Evolutionary conservation across 2,888 invertebrate species (phyloP), one percentile per base, ranked within the genome.

Genomic region (Drosophila borborema): DNA sequence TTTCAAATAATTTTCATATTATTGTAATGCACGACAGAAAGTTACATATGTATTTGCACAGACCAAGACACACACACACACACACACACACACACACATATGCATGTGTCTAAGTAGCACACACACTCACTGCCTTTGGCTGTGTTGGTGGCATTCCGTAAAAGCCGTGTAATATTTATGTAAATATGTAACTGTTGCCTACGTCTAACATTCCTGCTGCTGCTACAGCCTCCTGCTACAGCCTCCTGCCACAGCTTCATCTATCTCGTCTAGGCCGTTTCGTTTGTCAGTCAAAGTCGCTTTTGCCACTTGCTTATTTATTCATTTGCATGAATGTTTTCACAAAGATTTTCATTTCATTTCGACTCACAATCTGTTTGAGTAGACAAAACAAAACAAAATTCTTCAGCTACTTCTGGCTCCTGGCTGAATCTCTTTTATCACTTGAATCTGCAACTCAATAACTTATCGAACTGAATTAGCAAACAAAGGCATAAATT

Each of bases 281-380:
- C 61, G 54, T 61, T 72, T 80, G 81, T 73, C 81, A 82, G 80
- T 81, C 81, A 82, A 67, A 64, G 58, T 62, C 77, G 72, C 59
- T 64, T 61, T 61, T 64, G 78, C 56, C 77, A 77, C 65, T 82
- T 74, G 82, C 86, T 77, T 87, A 80, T 77, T 87, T 87, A 82
- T 83, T 87, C 80, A 87, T 83, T 83, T 87, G 82, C 86, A 87
- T 83, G 82, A 82, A 87, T 83, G 74, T 85, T 85, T 85, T 85
- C 74, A 74, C 76, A 87, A 87, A 72, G 83, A 83, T 83, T 82
- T 73, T 87, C 82, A 83, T 87, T 82, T 85, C 69, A 76, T 84
- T 81, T 70, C 49, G 49, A n/a, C 45, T 34, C 23, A 43, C 62
- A 76, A 74, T 61, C 45, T 55, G 34, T 36, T 18, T 16, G 48